Percentiles rank a stretch among this genome's conserved stretches.
Conservation (phyloP, 2,888 invertebrate genomes). For the Meganola albula region DNA sequence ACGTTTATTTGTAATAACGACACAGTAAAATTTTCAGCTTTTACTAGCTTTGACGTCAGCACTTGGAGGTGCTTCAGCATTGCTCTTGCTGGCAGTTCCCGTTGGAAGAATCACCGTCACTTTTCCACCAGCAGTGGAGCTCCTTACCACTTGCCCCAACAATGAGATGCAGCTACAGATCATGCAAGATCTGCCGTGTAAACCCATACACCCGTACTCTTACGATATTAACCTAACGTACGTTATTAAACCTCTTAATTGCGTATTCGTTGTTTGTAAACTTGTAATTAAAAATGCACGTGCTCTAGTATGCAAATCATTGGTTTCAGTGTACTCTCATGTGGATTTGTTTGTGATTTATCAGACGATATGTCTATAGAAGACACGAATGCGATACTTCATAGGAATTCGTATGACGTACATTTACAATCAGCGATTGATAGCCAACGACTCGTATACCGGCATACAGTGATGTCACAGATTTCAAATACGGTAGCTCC, state of each 20-base stretch:
- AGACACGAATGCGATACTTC: slow-evolving; percentile 63
- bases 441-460: slow-evolving; percentile 54
- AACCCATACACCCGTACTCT: slow-evolving; percentile 60
- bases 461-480: slow-evolving; percentile 57
- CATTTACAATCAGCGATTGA: slow-evolving; percentile 59
- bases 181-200: slow-evolving; percentile 69
- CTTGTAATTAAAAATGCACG: too few relatives aligned
- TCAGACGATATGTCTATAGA: slow-evolving; percentile 56
- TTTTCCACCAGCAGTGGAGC: slow-evolving; percentile 79
- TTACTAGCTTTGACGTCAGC: slow-evolving; percentile 82
- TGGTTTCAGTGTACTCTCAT: slow-evolving; percentile 62
- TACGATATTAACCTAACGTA: slow-evolving; percentile 69
- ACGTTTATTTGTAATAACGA: too few relatives aligned
- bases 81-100: slow-evolving; percentile 83
- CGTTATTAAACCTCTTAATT: slow-evolving; percentile 26
- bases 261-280: neutral
- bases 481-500: slow-evolving; percentile 42
- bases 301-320: neutral
- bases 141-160: slow-evolving; percentile 75
- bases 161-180: slow-evolving; percentile 51
- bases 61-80: slow-evolving; percentile 81
- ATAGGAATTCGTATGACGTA: slow-evolving; percentile 75
- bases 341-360: slow-evolving; percentile 79
- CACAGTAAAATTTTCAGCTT: slow-evolving; percentile 77
- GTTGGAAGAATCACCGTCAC: slow-evolving; percentile 82